Evolutionary conservation across 2,888 invertebrate genomes (phyloP).

Genomic region (Nowickia ferox): DNA sequence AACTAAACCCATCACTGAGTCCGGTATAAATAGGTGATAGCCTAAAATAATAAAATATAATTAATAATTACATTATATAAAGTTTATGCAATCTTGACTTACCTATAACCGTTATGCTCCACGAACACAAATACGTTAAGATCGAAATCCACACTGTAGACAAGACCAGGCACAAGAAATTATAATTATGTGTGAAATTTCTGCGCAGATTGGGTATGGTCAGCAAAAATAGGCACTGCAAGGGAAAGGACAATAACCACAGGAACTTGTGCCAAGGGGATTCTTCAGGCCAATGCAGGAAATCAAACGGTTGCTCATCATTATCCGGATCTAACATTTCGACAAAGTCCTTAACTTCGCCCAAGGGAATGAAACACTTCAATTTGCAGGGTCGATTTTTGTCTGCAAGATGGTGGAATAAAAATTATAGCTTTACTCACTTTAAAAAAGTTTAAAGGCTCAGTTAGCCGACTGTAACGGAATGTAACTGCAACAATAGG

Average conservation of each 20-base stretch:
- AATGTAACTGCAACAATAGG: no score
- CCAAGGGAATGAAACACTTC: constrained; percentile 89
- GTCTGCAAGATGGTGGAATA: constrained; percentile 9
- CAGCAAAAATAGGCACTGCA: constrained; percentile 87
- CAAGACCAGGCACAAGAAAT: constrained; percentile 89
- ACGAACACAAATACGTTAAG: constrained; percentile 92
- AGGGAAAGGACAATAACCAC: constrained; percentile 89
- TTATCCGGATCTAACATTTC: constrained; percentile 80
- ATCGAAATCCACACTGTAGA: constrained; percentile 88
- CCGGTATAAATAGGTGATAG: constrained; percentile 90
- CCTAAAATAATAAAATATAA: constrained; percentile 83
- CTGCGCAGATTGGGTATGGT: constrained; percentile 91
- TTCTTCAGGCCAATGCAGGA: constrained; percentile 82
- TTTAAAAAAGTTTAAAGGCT: no score
- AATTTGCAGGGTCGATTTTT: constrained; percentile 80
- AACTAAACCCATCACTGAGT: constrained; percentile 93
- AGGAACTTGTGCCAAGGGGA: constrained; percentile 85
- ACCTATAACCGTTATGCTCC: constrained; percentile 93
- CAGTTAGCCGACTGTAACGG: no score
- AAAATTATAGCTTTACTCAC: no score
- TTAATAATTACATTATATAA: neutral
- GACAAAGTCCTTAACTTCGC: constrained; percentile 87
- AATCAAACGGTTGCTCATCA: constrained; percentile 79
- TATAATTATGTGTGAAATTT: constrained; percentile 84
- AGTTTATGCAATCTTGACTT: constrained; percentile 64